Percentiles rank a stretch among this genome's conserved stretches.
Conservation (phyloP, 2,797 vertebrate species). For the Arvicola amphibius region DNA sequence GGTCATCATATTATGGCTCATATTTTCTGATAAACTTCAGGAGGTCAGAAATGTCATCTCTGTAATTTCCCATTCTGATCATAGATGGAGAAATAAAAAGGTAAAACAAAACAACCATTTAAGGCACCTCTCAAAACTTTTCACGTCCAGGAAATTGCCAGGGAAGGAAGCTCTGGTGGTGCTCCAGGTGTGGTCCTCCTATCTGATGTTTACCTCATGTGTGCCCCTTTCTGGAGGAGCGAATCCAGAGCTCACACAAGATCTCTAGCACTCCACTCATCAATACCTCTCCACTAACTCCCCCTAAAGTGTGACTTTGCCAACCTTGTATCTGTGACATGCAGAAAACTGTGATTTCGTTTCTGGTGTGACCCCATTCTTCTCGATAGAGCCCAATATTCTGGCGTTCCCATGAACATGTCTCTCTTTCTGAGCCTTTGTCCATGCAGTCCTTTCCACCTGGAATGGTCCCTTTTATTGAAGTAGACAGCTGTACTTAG, state of each 20-base stretch:
- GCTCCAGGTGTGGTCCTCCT: background rate
- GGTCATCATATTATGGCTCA: background rate
- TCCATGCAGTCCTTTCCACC: background rate
- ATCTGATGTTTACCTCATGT: background rate
- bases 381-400: background rate
- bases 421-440: background rate
- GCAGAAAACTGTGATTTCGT: background rate
- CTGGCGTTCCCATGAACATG: background rate
- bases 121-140: background rate
- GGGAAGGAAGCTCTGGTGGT: background rate
- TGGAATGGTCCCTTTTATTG: background rate
- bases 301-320: background rate
- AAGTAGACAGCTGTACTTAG: background rate
- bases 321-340: background rate
- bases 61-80: slow-evolving; percentile 28
- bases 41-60: background rate
- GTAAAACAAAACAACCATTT: background rate
- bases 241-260: background rate
- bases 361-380: background rate
- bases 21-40: slow-evolving; percentile 25
- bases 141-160: background rate
- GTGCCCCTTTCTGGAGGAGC: background rate
- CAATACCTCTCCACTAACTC: background rate
- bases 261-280: background rate
- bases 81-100: slow-evolving; percentile 18